These are phyloP conservation scores for Prolemur simus DNA, from an alignment of 2,113 vertebrate species.

Conservation along the genomic window DNA sequence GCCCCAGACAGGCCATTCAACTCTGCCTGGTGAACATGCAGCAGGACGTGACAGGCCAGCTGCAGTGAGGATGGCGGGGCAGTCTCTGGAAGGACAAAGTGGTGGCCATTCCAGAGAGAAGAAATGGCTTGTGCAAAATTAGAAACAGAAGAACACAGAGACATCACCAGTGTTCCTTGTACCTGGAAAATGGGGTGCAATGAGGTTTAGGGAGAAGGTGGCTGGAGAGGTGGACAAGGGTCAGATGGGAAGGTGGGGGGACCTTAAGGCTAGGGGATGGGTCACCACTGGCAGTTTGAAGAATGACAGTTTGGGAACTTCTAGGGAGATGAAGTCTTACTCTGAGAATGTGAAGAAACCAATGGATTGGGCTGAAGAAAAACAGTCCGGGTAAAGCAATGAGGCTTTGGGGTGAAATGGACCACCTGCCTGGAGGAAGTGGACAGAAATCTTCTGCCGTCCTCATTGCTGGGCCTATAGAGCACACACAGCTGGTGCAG, in stretches of 20 bases:
- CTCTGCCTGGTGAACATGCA: background rate
- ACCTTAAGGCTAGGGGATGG: background rate
- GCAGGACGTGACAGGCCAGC: background rate
- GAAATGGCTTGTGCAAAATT: background rate
- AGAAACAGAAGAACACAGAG: rapidly evolving
- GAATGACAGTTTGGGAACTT: background rate
- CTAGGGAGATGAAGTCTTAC: background rate
- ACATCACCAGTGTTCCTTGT: background rate
- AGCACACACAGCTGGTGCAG: no score
- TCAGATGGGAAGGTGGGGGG: rapidly evolving
- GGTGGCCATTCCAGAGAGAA: background rate
- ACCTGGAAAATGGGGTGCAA: background rate
- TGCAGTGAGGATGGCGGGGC: background rate
- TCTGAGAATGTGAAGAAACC: background rate
- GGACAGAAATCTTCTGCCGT: background rate
- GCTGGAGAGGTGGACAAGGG: background rate
- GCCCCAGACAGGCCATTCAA: background rate
- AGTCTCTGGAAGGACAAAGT: background rate
- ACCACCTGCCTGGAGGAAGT: background rate
- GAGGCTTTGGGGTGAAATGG: background rate
- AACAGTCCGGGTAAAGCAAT: background rate
- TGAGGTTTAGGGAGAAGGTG: background rate
- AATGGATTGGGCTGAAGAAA: background rate
- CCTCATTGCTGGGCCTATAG: background rate
- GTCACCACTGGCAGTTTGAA: background rate